phyloP scores from a whole-genome alignment of 2,113 vertebrate species.

The Boulengeromyrus knoepffleri region DNA sequence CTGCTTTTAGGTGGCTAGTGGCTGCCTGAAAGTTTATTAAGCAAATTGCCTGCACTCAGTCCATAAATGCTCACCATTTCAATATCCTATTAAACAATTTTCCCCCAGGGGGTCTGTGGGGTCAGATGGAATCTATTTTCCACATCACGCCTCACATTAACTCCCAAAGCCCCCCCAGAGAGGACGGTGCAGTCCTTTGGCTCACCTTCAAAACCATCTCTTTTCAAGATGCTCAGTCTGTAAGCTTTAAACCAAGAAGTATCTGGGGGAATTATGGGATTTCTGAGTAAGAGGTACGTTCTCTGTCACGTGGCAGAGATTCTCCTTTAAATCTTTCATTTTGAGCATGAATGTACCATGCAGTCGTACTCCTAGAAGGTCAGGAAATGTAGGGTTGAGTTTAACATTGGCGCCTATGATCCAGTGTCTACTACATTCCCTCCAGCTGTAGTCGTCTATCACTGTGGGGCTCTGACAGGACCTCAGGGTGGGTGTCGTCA shows the following conservation, averaged over 20 bases:
- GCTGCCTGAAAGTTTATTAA: constrained; percentile 40
- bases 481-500: background rate
- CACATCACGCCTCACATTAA: constrained; percentile 35
- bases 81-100: constrained; percentile 50
- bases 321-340: background rate
- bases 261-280: background rate
- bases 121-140: constrained; percentile 40
- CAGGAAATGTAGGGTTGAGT: background rate
- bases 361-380: background rate
- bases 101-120: constrained; percentile 20
- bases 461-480: background rate
- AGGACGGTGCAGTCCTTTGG: constrained; percentile 21
- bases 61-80: constrained; percentile 38
- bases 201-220: constrained; percentile 36
- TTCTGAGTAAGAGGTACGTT: background rate
- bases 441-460: background rate
- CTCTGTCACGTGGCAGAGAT: background rate
- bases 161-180: constrained; percentile 26
- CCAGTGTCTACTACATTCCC: background rate
- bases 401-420: background rate
- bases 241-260: background rate
- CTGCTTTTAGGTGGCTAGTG: background rate
- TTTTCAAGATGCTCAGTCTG: constrained; percentile 1
- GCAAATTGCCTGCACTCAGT: constrained; percentile 40
- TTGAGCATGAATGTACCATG: background rate